A percentile compares a stretch with the other conserved stretches of the same genome.
Conservation (phyloP, 2,113 vertebrate genomes). For the Nothocercus julius region DNA sequence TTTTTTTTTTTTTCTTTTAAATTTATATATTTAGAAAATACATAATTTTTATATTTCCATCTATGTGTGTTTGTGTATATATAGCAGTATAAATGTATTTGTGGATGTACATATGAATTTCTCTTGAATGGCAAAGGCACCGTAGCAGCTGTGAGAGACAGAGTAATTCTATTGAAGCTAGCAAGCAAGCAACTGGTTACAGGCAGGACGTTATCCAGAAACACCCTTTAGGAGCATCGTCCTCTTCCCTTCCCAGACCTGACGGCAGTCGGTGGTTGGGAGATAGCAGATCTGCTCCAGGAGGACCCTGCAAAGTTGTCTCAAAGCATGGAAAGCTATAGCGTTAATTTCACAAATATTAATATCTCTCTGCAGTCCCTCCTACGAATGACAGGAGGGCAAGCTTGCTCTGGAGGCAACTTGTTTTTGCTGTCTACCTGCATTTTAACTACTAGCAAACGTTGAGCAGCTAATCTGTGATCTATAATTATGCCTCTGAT, state of each 20-base stretch:
- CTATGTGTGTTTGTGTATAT: too few relatives aligned
- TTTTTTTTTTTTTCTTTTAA: too few relatives aligned
- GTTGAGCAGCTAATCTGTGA: slow-evolving; percentile 24
- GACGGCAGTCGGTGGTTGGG: too few relatives aligned
- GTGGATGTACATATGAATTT: neutral
- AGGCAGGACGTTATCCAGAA: neutral
- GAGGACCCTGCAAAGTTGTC: neutral
- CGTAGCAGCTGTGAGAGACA: neutral
- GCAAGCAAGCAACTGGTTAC: neutral
- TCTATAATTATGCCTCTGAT: slow-evolving; percentile 51
- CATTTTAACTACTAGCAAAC: neutral
- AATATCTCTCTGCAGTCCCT: neutral
- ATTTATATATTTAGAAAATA: too few relatives aligned
- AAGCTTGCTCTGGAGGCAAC: neutral
- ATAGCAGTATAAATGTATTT: too few relatives aligned
- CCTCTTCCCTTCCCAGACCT: neutral
- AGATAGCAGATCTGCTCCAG: neutral
- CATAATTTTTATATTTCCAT: too few relatives aligned
- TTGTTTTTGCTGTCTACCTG: neutral
- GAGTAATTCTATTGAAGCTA: neutral
- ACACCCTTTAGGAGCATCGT: neutral
- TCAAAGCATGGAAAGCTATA: neutral
- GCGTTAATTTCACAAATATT: neutral
- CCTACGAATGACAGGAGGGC: neutral
- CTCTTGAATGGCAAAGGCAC: neutral